Evolutionary conservation across 2,113 vertebrate genomes (phyloP).

Genomic region (Sialia sialis): DNA sequence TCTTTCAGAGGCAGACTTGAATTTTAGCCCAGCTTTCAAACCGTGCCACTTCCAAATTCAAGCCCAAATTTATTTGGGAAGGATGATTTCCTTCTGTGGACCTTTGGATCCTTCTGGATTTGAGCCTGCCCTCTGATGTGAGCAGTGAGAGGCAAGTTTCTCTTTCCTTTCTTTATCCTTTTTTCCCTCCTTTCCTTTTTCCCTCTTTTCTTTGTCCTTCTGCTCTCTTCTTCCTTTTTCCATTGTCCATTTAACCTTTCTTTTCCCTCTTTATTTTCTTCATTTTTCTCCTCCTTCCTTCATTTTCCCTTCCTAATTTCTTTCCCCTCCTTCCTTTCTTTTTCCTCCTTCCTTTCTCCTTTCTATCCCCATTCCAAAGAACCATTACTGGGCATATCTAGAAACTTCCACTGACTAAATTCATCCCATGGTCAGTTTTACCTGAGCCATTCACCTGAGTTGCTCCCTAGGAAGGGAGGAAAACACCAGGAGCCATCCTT

Average conservation of each 20-base stretch:
- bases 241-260: background rate
- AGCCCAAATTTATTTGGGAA: rapidly evolving
- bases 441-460: background rate
- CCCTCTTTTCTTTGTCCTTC: background rate
- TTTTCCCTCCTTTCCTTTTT: too few relatives aligned
- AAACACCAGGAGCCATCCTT: conserved; percentile 37
- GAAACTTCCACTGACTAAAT: background rate
- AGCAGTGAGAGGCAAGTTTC: background rate
- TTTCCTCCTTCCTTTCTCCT: background rate
- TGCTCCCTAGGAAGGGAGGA: background rate
- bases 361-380: background rate
- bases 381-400: rapidly evolving
- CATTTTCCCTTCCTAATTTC: background rate
- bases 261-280: background rate
- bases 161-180: background rate
- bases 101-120: background rate
- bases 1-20: background rate
- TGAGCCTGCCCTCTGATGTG: background rate
- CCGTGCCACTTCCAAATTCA: background rate
- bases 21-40: background rate
- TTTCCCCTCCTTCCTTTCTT: background rate
- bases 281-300: background rate
- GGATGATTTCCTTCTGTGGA: background rate
- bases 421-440: rapidly evolving
- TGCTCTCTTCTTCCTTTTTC: background rate